Conservation (phyloP, 1,140 invertebrate species). For the Caerostris darwini region DNA sequence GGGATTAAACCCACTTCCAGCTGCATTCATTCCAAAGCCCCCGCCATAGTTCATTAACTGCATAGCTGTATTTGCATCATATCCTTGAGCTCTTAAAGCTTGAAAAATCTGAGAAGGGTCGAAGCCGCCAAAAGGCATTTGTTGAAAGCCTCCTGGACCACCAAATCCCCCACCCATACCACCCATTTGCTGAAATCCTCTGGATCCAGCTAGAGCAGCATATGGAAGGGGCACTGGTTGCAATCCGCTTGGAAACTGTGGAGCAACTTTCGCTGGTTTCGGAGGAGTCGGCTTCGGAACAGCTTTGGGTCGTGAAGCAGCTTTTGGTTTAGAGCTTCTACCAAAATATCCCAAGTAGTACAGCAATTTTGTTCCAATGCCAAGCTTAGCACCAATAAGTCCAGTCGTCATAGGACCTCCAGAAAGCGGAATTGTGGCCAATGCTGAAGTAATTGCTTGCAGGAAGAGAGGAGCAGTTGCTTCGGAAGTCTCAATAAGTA, state of each 20-base stretch:
- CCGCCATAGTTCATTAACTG: constrained; percentile 28
- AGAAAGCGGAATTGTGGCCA: constrained; percentile 55
- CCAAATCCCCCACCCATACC: constrained; percentile 28
- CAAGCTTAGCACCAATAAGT: constrained; percentile 66
- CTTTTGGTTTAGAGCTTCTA: not conserved
- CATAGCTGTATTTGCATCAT: constrained; percentile 65
- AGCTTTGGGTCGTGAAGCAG: not conserved
- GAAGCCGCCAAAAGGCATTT: constrained; percentile 1
- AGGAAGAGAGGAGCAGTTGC: constrained; percentile 37
- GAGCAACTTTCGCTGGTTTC: too few relatives aligned
- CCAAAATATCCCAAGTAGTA: constrained; percentile 70
- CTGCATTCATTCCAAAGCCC: not conserved
- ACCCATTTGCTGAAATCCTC: constrained; percentile 28
- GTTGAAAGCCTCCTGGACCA: not conserved
- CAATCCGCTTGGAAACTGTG: not conserved
- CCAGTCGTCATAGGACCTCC: constrained; percentile 63
- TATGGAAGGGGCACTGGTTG: constrained; percentile 52
- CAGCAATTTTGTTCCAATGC: constrained; percentile 58
- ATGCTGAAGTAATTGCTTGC: constrained; percentile 66
- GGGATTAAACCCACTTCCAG: not conserved
- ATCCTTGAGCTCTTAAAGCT: constrained; percentile 59
- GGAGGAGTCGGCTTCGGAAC: not conserved
- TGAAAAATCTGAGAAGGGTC: constrained; percentile 57
- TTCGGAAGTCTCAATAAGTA: not conserved
- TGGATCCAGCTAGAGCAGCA: constrained; percentile 14